Evolutionary conservation across 2,797 vertebrate genomes (phyloP), one percentile per base, ranked within the genome.

Genomic region (Epinephelus coioides): DNA sequence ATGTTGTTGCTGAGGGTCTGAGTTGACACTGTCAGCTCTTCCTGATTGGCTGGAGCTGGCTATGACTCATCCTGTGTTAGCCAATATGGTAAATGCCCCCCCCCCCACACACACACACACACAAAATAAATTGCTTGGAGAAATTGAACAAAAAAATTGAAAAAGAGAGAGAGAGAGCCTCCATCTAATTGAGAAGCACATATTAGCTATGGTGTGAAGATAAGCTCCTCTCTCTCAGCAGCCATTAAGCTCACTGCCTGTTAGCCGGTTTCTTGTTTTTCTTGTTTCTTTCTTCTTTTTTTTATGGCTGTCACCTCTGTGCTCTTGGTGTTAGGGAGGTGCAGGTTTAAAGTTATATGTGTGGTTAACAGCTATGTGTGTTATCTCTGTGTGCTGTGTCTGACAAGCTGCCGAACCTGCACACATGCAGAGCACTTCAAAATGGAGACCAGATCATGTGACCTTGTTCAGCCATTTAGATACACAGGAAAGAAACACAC

Each of bases 1-100:
- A 55, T 89, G 93, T 93, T 95, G 95, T 96, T 96, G 94, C 95
- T 94, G 92, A 94, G 94, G 93, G 82, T 92, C 92, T 88, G 86
- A 88, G 87, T 92, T 86, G 85, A 88, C 56, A 81, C 88, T 72
- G 88, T 84, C 75, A 84, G 87, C 84, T 71, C 55, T 46, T 3
- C 81, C 86, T 89, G 85, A 95, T 95, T 95, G 94, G 95, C 76
- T 90, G 85, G 46, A 81, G 75, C 77, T 5, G 14, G 62, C 86
- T 75, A 55, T 91, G 94, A 95, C 92, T 94, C 92, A 73, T 79
- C 12, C 4, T 43, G 75, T 61, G 54, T 89, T 50, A 86, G 86
- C 93, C 95, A 95, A 93, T 95, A 14, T 65, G 74, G 65, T 88
- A 79, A 21, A 19, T 79, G 78, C 70, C 75, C 60, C 64, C 50